Conservation (phyloP, 2,888 invertebrate genomes). For the Podabrus alpinus region DNA sequence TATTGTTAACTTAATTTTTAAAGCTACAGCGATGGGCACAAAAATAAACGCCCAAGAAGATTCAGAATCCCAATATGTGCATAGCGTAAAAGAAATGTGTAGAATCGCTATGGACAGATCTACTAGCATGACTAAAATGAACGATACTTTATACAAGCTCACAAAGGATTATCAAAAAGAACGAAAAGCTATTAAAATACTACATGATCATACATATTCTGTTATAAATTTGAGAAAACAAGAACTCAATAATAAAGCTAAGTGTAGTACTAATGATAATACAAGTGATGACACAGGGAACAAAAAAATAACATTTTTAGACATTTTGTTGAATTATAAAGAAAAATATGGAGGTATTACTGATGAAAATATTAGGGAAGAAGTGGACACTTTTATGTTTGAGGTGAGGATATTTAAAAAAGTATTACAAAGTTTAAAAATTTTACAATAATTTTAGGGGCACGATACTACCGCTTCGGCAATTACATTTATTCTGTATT, state of each 20-base stretch:
- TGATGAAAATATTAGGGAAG: slow-evolving; percentile 66
- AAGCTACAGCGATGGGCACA: slow-evolving; percentile 86
- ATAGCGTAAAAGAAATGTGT: slow-evolving; percentile 65
- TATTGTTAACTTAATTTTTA: neutral
- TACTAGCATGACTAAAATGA: slow-evolving; percentile 57
- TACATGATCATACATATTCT: slow-evolving; percentile 60
- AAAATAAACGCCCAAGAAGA: slow-evolving; percentile 72
- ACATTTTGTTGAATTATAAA: slow-evolving; percentile 62
- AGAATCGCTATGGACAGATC: slow-evolving; percentile 42
- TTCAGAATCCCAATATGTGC: slow-evolving; percentile 71
- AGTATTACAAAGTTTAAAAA: neutral
- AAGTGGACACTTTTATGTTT: slow-evolving; percentile 77
- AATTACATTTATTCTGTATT: neutral
- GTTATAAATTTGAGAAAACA: slow-evolving; percentile 59
- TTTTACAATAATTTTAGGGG: neutral
- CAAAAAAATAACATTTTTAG: slow-evolving; percentile 65
- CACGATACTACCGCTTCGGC: slow-evolving; percentile 1
- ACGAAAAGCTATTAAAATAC: slow-evolving; percentile 54
- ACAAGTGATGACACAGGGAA: slow-evolving; percentile 35
- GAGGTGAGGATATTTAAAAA: slow-evolving; percentile 56
- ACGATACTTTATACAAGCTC: slow-evolving; percentile 51
- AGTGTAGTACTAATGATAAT: neutral
- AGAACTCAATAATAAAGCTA: slow-evolving; percentile 35
- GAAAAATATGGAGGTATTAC: slow-evolving; percentile 63
- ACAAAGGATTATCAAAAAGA: slow-evolving; percentile 61